Conservation (phyloP, 2,888 invertebrate genomes). For the Cancer borealis region DNA sequence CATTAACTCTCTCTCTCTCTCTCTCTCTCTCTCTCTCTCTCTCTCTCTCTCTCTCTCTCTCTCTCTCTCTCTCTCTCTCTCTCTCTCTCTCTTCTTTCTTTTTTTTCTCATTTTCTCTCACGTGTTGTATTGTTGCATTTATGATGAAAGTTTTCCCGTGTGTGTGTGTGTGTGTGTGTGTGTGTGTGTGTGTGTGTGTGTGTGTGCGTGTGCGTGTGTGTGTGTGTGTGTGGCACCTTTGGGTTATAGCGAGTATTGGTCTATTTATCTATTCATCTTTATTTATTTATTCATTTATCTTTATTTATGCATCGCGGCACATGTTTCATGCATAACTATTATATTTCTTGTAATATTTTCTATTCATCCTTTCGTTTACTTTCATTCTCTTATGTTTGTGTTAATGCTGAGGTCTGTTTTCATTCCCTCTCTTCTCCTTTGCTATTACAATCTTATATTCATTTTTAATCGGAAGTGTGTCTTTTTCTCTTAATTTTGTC, state of each 20-base stretch:
- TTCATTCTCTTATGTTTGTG: background rate
- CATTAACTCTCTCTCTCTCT: background rate
- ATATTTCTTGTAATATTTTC: no score
- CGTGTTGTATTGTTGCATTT: background rate
- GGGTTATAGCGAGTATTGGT: no score
- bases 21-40: background rate
- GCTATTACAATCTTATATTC: no score
- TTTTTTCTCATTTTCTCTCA: background rate
- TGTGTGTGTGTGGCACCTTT: background rate
- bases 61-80: constrained; percentile 15
- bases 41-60: background rate
- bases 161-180: background rate
- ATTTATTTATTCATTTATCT: no score
- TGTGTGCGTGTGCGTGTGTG: constrained; percentile 34
- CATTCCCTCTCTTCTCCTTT: no score
- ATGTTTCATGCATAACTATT: no score
- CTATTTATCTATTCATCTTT: no score
- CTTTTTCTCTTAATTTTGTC: no score
- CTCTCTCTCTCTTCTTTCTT: background rate
- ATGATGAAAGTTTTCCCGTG: background rate
- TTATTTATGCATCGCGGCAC: no score
- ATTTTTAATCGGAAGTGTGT: no score
- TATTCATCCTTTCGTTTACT: no score
- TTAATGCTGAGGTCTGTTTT: background rate
- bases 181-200: constrained; percentile 5